Evolutionary conservation across 1,140 invertebrate genomes (phyloP).

Genomic region (Euschistus heros): DNA sequence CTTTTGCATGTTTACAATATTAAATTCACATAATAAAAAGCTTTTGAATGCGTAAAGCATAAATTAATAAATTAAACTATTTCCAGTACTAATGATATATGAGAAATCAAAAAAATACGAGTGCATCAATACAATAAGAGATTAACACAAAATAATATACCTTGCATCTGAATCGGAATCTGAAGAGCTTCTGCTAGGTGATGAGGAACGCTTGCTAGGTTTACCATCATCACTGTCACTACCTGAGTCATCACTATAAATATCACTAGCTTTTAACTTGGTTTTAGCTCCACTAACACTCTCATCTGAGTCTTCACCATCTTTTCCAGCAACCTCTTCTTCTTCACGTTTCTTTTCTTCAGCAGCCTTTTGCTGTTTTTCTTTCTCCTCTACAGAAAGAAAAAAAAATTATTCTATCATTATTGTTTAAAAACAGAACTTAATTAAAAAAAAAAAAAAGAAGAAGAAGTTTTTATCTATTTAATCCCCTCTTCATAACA

Average conservation of each 20-base stretch:
- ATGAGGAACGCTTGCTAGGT: conserved; percentile 29
- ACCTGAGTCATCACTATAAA: conserved; percentile 90
- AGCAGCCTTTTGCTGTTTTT: conserved; percentile 43
- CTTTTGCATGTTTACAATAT: too few relatives aligned
- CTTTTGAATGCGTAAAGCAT: too few relatives aligned
- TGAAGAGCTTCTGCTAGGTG: conserved; percentile 32
- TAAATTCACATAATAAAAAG: too few relatives aligned
- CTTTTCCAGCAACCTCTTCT: conserved; percentile 42
- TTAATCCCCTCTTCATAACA: too few relatives aligned
- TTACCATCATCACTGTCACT: conserved; percentile 50
- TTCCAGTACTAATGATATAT: too few relatives aligned
- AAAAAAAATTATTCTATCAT: neutral
- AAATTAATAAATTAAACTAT: too few relatives aligned
- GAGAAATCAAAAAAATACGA: too few relatives aligned
- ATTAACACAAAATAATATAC: neutral
- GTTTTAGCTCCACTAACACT: conserved; percentile 38
- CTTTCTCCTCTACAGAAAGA: conserved; percentile 40
- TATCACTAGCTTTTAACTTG: conserved; percentile 83
- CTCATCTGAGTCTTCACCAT: conserved; percentile 41
- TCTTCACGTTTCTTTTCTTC: conserved; percentile 43
- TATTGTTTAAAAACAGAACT: too few relatives aligned
- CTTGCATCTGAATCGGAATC: conserved; percentile 43
- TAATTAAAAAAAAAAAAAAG: too few relatives aligned
- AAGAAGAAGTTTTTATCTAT: too few relatives aligned
- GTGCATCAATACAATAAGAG: too few relatives aligned